Base-by-base conservation (phyloP, 2,888 invertebrate species). In the Lordiphosa fenestrarum region DNA sequence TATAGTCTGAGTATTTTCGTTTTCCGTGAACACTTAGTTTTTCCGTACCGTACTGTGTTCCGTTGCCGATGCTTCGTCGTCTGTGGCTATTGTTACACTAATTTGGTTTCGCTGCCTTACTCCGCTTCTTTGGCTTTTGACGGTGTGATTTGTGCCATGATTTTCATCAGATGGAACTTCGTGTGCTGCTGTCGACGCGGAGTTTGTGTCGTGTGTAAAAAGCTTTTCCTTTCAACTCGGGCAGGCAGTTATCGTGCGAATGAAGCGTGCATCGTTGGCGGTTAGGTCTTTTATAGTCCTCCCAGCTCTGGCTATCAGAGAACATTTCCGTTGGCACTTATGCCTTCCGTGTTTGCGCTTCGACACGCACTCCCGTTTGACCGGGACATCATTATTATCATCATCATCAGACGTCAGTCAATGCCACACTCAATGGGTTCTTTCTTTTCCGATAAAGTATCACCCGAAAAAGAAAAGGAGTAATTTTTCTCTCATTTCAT, bases 51-150 rank as follows among this genome's bases (percentile, higher is more conserved):
- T 38, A 33, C 48, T 49, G 49, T 50, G 41, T 9, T 44, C 55
- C 39, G 53, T 49, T 51, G 44, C 51, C 59, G 60, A 52, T 56
- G 59, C 61, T 67, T 60, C 64, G 64, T 25, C 65, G 61, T 61
- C 66, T 66, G 64, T 73, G 58, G 74, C 78, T 73, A 74, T 63
- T 71, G 48, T 72, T 73, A 49, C 55, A 77, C 77, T 77, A 77
- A 81, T 70, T 77, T 64, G 70, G 62, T 62, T 76, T 66, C 69
- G 49, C 56, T 35, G 41, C 33, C 56, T 49, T 60, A 53, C 74
- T 67, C 60, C 69, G 72, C 60, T 56, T 46, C 52, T 47, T 47
- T 63, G 50, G 55, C 60, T 69, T 58, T 40, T 59, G 64, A 37
- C 62, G 33, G 55, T 50, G 55, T 62, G 62, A 63, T 62, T 63